phyloP scores from a whole-genome alignment of 2,888 invertebrate species.

The Watsonalla binaria region DNA sequence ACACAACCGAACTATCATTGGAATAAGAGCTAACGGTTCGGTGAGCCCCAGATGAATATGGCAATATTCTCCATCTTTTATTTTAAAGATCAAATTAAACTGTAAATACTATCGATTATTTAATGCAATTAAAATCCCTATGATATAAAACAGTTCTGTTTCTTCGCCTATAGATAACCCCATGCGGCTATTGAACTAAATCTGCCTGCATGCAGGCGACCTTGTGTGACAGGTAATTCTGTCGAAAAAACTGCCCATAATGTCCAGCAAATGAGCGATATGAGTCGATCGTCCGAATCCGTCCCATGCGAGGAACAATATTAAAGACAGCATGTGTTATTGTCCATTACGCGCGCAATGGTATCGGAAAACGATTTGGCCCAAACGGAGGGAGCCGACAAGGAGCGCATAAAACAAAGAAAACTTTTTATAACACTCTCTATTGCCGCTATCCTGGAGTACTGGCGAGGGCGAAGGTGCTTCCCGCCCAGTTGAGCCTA shows the following conservation, averaged over 20 bases:
- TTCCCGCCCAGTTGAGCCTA: conserved; percentile 3
- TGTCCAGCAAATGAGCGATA: conserved; percentile 9
- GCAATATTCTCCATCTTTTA: no score
- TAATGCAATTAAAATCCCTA: no score
- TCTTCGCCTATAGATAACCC: no score
- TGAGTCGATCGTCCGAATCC: conserved; percentile 22
- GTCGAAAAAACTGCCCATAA: background rate
- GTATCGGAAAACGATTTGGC: conserved; percentile 71
- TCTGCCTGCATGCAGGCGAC: no score
- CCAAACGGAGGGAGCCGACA: conserved; percentile 40
- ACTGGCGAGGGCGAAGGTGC: conserved; percentile 20
- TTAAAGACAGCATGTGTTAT: conserved; percentile 51
- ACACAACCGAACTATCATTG: no score
- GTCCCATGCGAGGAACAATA: conserved; percentile 19
- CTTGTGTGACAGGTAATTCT: background rate
- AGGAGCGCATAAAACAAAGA: conserved; percentile 59
- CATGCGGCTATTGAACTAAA: no score
- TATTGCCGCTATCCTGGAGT: conserved; percentile 42
- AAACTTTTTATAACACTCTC: conserved; percentile 61
- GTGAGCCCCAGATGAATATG: no score
- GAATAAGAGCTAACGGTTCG: no score
- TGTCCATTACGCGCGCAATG: conserved; percentile 66
- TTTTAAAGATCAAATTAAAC: no score
- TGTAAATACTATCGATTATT: no score
- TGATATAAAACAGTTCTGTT: no score